A percentile compares a stretch with the other conserved stretches of the same genome.
These are phyloP conservation scores for Parapristionchus giblindavisi DNA, from an alignment of 2,888 invertebrate genomes.

Conservation along the genomic window DNA sequence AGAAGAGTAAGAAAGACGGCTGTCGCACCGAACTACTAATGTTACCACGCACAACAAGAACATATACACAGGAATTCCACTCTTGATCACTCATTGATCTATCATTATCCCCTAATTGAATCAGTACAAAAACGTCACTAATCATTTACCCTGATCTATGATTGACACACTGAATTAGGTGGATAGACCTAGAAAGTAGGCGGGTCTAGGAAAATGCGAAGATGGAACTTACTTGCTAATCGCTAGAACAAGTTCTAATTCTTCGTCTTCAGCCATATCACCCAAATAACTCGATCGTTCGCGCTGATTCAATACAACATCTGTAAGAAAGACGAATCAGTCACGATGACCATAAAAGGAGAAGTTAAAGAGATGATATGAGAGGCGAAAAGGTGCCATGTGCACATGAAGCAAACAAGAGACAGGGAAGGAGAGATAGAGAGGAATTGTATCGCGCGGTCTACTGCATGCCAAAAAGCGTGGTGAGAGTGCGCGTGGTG, in stretches of 20 bases:
- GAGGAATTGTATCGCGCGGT: too few relatives aligned
- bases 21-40: not conserved
- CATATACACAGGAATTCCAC: constrained; percentile 2
- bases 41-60: not conserved
- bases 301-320: constrained; percentile 4
- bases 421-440: not conserved
- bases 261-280: constrained; percentile 42
- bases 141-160: not conserved
- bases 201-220: too few relatives aligned
- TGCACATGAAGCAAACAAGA: not conserved
- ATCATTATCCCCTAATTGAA: not conserved
- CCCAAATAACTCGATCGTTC: not conserved
- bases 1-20: not conserved
- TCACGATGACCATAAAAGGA: not conserved
- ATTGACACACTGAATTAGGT: not conserved
- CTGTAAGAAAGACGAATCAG: not conserved
- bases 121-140: not conserved
- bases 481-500: not conserved
- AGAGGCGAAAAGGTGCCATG: constrained; percentile 3
- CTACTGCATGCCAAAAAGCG: not conserved
- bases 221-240: constrained; percentile 46
- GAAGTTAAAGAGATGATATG: not conserved
- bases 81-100: not conserved
- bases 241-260: constrained; percentile 50
- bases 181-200: not conserved